Evolutionary conservation across 2,888 invertebrate genomes (phyloP), one percentile per base, ranked within the genome.

Genomic region (Synergus gifuensis): DNA sequence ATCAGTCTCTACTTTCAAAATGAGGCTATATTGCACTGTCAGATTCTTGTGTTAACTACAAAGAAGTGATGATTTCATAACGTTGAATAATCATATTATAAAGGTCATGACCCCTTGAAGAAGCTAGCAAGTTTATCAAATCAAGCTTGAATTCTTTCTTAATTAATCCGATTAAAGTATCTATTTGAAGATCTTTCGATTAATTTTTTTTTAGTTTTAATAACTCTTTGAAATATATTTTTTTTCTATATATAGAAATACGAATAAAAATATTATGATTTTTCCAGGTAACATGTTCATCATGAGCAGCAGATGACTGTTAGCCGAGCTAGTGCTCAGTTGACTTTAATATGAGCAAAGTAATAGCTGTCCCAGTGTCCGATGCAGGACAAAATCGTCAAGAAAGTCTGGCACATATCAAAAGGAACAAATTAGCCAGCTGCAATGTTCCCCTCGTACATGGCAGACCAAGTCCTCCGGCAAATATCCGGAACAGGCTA

Each of bases 361-460:
- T 92, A 87, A 91, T 91, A 85, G 88, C 90, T 79, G 90, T 89
- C 86, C 36, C 73, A 87, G 86, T 89, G 86, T 88, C 92, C 86
- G 92, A 87, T 89, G 93, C 88, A 92, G 93, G 88, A 93, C 87
- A 90, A 84, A 89, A 89, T 86, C 89, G 87, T 85, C 90, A 89
- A 89, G 90, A 90, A 87, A 90, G 83, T 86, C 88, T 89, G 86
- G 88, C 90, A 85, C 88, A 90, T 90, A 91, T 90, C 87, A 93
- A 91, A 92, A 93, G 92, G 82, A 91, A 91, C 87, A 93, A 92
- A 89, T 88, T 92, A 86, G 87, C 90, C 78, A 89, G 87, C 84
- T 91, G 91, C 89, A 92, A 92, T 91, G 93, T 94, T 87, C 94
- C 94, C 85, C 93, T 94, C 79, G 94, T 94, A 63, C 94, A 94